Evolutionary conservation across 2,888 invertebrate genomes (phyloP), one percentile per base, ranked within the genome.

Genomic region (Spodoptera littoralis): DNA sequence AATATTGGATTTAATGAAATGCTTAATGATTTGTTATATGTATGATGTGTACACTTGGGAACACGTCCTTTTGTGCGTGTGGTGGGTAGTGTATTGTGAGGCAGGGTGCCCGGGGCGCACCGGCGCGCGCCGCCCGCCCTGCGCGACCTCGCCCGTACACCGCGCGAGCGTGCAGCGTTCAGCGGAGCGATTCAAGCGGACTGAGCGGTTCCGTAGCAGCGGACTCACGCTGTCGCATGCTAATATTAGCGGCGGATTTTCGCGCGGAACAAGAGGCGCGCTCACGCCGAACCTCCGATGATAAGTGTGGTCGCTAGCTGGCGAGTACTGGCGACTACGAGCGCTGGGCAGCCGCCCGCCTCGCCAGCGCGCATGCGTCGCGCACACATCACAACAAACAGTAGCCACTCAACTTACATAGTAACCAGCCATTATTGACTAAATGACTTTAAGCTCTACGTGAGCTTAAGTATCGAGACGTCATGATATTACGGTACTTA

Each of bases 61-160:
- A 61, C 70, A 82, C 87, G 85, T 86, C 84, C 75, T 79, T 77
- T 82, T 65, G 60, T 73, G 74, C 65, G 74, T 78, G 65, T 76
- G 79, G 82, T 73, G 65, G 73, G 69, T 80, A 76, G 81, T 81
- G 82, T 83, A 83, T 84, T 84, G 82, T 73, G 76, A 77, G 61
- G 57, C 63, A 77, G 83, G 85, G 84, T 87, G 84, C 56, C 73
- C 81, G 70, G 81, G 81, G 82, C 70, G 77, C 68, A 76, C 64
- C 77, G 79, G 88, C 91, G 91, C 92, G 93, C 93, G 93, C 93
- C 93, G 92, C 92, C 92, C 93, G 92, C 93, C 92, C 91, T 88
- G 80, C 83, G 82, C 84, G 82, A 77, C 79, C 81, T 84, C 80
- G 82, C 77, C 82, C 88, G 90, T 85, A 84, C 85, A 87, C 80